Conservation (phyloP, 2,797 vertebrate genomes). For the Myotis myotis region DNA sequence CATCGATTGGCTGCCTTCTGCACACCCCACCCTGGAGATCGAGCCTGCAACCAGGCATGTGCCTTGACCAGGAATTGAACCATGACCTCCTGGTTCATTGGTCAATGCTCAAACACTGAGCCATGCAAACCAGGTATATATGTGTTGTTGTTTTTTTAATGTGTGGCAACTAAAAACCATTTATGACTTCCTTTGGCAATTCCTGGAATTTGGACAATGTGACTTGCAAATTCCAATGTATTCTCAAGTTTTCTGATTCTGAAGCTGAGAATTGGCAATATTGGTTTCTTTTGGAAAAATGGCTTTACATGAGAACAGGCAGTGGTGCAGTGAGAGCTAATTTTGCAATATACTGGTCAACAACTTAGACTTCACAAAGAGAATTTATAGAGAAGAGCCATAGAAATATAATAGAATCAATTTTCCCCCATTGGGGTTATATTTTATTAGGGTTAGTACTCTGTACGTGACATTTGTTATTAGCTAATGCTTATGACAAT, state of each 20-base stretch:
- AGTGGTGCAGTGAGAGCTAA: not conserved
- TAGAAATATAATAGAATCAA: not conserved
- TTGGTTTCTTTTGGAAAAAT: not conserved
- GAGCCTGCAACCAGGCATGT: too few relatives aligned
- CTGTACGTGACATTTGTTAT: slow-evolving; percentile 11
- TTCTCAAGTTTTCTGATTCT: not conserved
- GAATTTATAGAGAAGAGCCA: not conserved
- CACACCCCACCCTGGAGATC: too few relatives aligned
- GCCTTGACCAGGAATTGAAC: too few relatives aligned
- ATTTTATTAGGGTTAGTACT: not conserved
- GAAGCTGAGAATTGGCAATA: not conserved
- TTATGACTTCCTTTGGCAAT: not conserved
- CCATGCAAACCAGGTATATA: too few relatives aligned
- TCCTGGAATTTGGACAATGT: not conserved
- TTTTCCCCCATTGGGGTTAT: not conserved
- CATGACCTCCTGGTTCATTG: too few relatives aligned
- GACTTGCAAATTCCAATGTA: not conserved
- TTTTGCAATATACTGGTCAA: not conserved
- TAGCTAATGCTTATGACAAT: not conserved
- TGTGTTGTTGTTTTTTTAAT: not conserved
- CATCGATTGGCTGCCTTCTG: too few relatives aligned
- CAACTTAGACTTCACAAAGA: not conserved
- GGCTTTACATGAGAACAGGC: not conserved
- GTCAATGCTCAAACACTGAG: too few relatives aligned
- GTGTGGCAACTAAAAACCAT: not conserved